These are phyloP conservation scores for Eptatretus atami DNA, from an alignment of 2,797 vertebrate species.

Conservation along the genomic window DNA sequence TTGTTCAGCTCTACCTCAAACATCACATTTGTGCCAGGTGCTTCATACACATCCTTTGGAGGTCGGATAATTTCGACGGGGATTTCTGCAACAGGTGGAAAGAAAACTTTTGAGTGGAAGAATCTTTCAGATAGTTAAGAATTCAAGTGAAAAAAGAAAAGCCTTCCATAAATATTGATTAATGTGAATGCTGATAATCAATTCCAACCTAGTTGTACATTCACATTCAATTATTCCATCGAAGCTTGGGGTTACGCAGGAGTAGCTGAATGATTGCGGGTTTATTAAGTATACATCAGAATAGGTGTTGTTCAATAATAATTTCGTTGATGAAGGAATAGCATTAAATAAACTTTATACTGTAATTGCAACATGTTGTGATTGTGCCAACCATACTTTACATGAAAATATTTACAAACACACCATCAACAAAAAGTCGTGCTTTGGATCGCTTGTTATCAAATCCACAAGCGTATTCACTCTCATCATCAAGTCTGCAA, in stretches of 20 bases:
- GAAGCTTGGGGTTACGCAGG: no score
- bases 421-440: conserved; percentile 80
- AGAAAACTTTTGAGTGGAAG: neutral
- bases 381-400: conserved; percentile 3
- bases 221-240: no score
- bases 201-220: no score
- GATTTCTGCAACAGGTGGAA: conserved; percentile 28
- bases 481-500: conserved; percentile 71
- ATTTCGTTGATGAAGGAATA: conserved; percentile 4
- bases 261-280: no score
- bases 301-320: neutral
- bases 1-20: conserved; percentile 80
- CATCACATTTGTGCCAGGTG: conserved; percentile 49
- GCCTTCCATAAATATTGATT: neutral
- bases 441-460: conserved; percentile 65
- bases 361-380: neutral
- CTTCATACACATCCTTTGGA: conserved; percentile 43
- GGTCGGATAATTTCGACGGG: conserved; percentile 73
- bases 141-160: conserved; percentile 9
- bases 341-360: neutral
- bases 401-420: conserved; percentile 7
- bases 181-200: no score
- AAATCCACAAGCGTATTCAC: conserved; percentile 85
- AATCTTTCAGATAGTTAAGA: no score
- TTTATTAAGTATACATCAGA: neutral